These are phyloP conservation scores for Phoeniculus purpureus DNA, from an alignment of 2,797 vertebrate genomes.

Conservation along the genomic window DNA sequence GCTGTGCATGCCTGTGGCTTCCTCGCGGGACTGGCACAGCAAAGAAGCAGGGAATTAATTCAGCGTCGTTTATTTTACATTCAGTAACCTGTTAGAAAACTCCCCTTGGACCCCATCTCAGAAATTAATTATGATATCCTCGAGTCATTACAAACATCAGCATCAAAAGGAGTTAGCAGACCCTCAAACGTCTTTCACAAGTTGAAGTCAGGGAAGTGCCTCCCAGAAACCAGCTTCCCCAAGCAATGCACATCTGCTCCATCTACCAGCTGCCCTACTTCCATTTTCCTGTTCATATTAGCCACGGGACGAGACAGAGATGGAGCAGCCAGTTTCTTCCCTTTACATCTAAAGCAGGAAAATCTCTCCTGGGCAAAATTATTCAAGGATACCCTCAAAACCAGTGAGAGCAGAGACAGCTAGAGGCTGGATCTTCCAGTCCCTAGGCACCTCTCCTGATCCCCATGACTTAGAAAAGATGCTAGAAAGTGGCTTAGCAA, in stretches of 20 bases:
- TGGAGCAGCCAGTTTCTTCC: background rate
- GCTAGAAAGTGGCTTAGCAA: too few relatives aligned
- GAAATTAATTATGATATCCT: background rate
- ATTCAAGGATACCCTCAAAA: background rate
- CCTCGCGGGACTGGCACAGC: background rate
- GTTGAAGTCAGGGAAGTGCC: background rate
- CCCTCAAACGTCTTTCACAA: background rate
- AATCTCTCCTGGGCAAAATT: background rate
- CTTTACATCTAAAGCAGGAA: background rate
- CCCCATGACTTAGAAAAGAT: background rate
- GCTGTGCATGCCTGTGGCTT: constrained; percentile 35
- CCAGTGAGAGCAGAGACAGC: background rate
- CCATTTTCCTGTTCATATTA: background rate
- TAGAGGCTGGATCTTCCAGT: background rate
- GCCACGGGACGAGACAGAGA: background rate
- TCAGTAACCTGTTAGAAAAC: background rate
- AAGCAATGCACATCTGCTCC: background rate
- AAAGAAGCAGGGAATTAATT: constrained; percentile 8
- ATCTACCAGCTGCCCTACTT: background rate
- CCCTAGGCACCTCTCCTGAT: background rate
- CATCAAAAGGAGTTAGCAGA: background rate
- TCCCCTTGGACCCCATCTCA: background rate
- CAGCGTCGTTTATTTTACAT: background rate
- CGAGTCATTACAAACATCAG: background rate
- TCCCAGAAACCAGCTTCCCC: background rate